Conservation (phyloP, 2,888 invertebrate species). For the Drosophila maculinotata region DNA sequence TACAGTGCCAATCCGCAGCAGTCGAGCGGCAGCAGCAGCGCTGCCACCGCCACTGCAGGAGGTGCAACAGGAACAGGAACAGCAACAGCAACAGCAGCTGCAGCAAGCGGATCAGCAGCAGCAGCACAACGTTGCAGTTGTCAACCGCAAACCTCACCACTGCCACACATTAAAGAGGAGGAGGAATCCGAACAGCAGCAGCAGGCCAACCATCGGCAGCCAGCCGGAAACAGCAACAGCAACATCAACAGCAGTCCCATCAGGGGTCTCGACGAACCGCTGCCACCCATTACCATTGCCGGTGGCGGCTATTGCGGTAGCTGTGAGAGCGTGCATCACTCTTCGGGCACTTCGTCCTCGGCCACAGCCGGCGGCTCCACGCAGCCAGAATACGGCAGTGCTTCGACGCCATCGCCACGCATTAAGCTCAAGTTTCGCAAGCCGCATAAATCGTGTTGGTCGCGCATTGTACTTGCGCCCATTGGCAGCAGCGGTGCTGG, state of each 20-base stretch:
- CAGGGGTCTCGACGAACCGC: constrained; percentile 33
- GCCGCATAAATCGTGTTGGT: constrained; percentile 84
- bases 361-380: constrained; percentile 38
- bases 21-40: constrained; percentile 23
- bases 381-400: constrained; percentile 54
- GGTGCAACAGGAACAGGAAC: constrained; percentile 86
- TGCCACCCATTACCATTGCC: constrained; percentile 55
- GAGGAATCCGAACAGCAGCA: constrained; percentile 87
- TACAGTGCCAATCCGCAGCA: constrained; percentile 48
- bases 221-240: neutral
- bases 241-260: constrained; percentile 21
- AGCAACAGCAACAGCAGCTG: constrained; percentile 20
- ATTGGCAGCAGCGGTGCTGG: constrained; percentile 63
- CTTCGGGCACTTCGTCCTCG: constrained; percentile 72
- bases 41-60: constrained; percentile 76
- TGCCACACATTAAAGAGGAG: constrained; percentile 94
- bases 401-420: constrained; percentile 84
- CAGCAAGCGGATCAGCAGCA: constrained; percentile 20
- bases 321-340: constrained; percentile 82
- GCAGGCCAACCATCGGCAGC: constrained; percentile 33
- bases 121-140: constrained; percentile 84
- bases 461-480: constrained; percentile 82
- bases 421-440: constrained; percentile 84
- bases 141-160: constrained; percentile 89
- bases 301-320: constrained; percentile 75